Evolutionary conservation across 2,113 vertebrate genomes (phyloP).

Genomic region (Rhinoderma darwinii): DNA sequence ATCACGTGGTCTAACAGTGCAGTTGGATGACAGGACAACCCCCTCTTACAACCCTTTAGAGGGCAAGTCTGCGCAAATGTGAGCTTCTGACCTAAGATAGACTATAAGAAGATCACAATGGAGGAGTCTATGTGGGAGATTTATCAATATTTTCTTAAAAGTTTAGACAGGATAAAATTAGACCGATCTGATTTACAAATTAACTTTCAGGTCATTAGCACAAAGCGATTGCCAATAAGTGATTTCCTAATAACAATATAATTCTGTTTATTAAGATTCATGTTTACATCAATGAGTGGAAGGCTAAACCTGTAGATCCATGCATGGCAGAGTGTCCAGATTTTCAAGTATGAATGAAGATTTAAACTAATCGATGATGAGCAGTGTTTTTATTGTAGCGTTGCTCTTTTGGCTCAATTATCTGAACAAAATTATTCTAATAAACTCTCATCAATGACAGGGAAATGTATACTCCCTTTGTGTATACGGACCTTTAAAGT

Average conservation of each 20-base stretch:
- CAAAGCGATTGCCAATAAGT: neutral
- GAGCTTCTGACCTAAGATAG: no score
- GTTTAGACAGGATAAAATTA: no score
- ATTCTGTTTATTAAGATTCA: neutral
- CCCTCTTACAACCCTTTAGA: no score
- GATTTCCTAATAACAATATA: neutral
- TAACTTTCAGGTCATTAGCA: neutral
- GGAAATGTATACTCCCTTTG: neutral
- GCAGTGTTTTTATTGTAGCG: neutral
- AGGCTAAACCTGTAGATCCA: neutral
- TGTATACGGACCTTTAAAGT: no score
- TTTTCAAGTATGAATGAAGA: neutral
- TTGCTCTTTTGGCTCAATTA: neutral
- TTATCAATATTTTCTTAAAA: no score
- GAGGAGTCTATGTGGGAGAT: no score
- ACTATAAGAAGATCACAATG: no score
- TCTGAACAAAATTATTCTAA: neutral
- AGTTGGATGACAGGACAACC: no score
- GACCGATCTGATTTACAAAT: neutral
- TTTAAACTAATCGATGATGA: neutral
- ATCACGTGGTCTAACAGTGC: no score
- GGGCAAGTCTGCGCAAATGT: no score
- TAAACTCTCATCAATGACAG: neutral
- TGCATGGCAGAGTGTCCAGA: neutral
- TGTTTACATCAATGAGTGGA: neutral